Conservation (phyloP, 2,888 invertebrate species). For the Strigamia crassipes region DNA sequence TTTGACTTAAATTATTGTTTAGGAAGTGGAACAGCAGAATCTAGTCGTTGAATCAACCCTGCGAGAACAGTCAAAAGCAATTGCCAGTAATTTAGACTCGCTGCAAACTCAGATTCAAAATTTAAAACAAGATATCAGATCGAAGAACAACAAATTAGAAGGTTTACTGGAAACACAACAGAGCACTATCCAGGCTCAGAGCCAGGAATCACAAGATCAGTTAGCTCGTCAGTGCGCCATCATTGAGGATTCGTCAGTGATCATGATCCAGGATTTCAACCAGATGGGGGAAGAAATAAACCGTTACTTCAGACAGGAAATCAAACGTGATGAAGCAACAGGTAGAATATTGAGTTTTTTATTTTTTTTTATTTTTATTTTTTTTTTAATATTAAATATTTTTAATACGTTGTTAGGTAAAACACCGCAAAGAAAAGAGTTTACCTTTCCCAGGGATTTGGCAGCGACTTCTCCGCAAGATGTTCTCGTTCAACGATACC, state of each 20-base stretch:
- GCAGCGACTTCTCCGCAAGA: conserved; percentile 3
- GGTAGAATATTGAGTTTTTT: background rate
- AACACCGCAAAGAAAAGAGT: background rate
- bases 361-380: too few relatives aligned
- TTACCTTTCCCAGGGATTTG: background rate
- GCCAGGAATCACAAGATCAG: background rate
- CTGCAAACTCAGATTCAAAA: background rate
- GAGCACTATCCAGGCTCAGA: background rate
- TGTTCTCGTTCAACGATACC: background rate
- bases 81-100: background rate
- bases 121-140: background rate
- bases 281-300: background rate
- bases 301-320: background rate
- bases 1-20: background rate
- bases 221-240: background rate
- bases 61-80: background rate
- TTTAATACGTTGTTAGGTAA: background rate
- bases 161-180: background rate
- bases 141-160: background rate
- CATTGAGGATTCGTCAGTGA: conserved; percentile 16
- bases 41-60: background rate
- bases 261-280: conserved; percentile 17
- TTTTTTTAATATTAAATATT: background rate
- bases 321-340: background rate
- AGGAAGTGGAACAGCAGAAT: background rate